Base-by-base conservation (phyloP, 2,888 invertebrate genomes). In the Monopis laevigella region DNA sequence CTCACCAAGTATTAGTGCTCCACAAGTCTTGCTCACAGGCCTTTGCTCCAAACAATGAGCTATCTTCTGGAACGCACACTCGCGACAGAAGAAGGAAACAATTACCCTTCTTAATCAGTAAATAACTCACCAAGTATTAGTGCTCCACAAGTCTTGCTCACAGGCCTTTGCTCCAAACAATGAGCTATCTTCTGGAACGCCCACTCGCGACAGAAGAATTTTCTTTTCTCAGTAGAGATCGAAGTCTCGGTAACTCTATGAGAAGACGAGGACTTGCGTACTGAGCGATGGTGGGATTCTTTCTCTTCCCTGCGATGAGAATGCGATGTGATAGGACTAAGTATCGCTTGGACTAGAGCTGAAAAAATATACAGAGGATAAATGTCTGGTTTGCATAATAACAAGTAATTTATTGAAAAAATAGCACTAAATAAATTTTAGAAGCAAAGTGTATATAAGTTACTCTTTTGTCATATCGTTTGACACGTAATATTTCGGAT, bases 181-280 rank as follows among this genome's bases (percentile, higher is more conserved):
- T 96, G 90, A 1, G 90, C 89, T 24, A 98, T 84, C 73, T 97
- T 98, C 72, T 93, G 92, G 56, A 97, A 93, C 4, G 93, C 94
- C 97, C 97, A 98, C 69, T 98, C 97, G 6, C 97, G 86, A 62
- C 94, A 93, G 80, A 89, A 93, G 77, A 95, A 94, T n/a, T n/a
- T n/a, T 51, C 90, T 86, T 62, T 86, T 86, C 62, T 88, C 88
- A 11, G 83, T 82, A 8, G 78, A 62, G 50, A 75, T 65, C 32
- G 60, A 51, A 13, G 65, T 56, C 53, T 77, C 78, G 0, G 70
- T 53, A 28, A 80, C 68, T 11, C 62, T 59, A 36, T 80, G 73
- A 1, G 74, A 55, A 0, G 82, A 80, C 0, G 73, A 61, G 0
- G 82, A 80, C 52, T 78, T 80, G 46, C 77, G 72, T 12, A 78